A percentile compares a stretch with the other conserved stretches of the same genome.
These are phyloP conservation scores for Pangasianodon hypophthalmus DNA, from an alignment of 2,113 vertebrate genomes.

Conservation along the genomic window DNA sequence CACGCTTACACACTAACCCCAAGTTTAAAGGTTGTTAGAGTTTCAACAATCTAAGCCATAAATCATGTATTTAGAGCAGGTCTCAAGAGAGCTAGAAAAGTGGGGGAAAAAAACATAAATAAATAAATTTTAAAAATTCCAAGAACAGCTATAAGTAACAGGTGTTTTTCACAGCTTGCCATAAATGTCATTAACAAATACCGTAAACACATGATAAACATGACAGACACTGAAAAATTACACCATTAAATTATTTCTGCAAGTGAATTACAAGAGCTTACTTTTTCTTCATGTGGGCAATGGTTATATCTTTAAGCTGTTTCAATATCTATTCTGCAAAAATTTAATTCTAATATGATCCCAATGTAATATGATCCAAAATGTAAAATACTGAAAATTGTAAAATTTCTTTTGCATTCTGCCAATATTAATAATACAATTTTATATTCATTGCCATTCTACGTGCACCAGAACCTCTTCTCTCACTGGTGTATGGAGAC, in stretches of 20 bases:
- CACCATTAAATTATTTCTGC: not conserved
- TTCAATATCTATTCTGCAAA: not conserved
- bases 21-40: not conserved
- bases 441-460: not conserved
- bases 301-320: not conserved
- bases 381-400: not conserved
- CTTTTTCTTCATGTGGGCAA: not conserved
- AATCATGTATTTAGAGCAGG: slow-evolving; percentile 3
- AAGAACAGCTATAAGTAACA: slow-evolving; percentile 21
- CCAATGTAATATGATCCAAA: not conserved
- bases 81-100: not conserved
- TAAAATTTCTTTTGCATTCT: not conserved
- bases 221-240: not conserved
- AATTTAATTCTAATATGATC: too few species aligned
- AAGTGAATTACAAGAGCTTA: not conserved
- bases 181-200: slow-evolving; percentile 4
- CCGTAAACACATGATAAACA: not conserved
- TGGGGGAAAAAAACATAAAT: not conserved
- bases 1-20: slow-evolving; percentile 23
- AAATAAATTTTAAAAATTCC: not conserved
- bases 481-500: slow-evolving; percentile 9
- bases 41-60: slow-evolving; percentile 18
- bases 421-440: not conserved
- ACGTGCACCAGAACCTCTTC: not conserved
- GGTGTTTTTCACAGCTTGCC: slow-evolving; percentile 9